These are phyloP conservation scores for Tenthredo distinguenda DNA, from an alignment of 2,888 invertebrate species.

Conservation along the genomic window DNA sequence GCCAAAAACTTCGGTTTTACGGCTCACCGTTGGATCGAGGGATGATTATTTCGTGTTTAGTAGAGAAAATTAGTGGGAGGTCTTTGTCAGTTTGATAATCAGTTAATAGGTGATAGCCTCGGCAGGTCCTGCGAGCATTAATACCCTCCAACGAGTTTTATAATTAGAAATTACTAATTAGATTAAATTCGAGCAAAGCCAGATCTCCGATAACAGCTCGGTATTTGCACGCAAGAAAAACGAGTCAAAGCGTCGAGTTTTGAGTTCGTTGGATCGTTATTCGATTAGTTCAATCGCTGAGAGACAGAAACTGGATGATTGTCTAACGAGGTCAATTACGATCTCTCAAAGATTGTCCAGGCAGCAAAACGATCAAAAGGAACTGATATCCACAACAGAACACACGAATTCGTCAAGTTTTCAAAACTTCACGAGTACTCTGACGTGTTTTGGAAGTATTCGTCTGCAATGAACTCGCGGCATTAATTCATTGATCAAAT, in stretches of 20 bases:
- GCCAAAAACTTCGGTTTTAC: not conserved
- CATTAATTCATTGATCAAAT: conserved; percentile 24
- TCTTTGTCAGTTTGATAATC: conserved; percentile 13
- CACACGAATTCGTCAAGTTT: not conserved
- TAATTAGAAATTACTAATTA: conserved; percentile 37
- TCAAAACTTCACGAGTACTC: not conserved
- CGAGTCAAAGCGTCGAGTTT: conserved; percentile 6
- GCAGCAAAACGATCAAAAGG: not conserved
- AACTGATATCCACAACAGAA: not conserved
- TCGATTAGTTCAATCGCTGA: conserved; percentile 12
- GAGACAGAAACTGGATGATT: not conserved
- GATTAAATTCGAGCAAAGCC: conserved; percentile 28
- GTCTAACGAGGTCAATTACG: not conserved
- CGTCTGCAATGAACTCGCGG: not conserved
- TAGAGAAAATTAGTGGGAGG: not conserved
- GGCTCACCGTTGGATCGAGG: not conserved
- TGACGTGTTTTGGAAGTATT: not conserved
- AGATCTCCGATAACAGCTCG: conserved; percentile 24
- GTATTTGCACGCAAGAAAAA: conserved; percentile 10
- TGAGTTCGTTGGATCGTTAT: conserved; percentile 12
- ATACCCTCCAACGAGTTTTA: conserved; percentile 16
- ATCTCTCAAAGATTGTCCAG: not conserved
- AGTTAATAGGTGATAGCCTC: conserved; percentile 18
- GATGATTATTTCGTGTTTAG: not conserved
- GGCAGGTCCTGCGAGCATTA: not conserved